Evolutionary conservation across 2,797 vertebrate species (phyloP).

Genomic region (Masticophis lateralis): DNA sequence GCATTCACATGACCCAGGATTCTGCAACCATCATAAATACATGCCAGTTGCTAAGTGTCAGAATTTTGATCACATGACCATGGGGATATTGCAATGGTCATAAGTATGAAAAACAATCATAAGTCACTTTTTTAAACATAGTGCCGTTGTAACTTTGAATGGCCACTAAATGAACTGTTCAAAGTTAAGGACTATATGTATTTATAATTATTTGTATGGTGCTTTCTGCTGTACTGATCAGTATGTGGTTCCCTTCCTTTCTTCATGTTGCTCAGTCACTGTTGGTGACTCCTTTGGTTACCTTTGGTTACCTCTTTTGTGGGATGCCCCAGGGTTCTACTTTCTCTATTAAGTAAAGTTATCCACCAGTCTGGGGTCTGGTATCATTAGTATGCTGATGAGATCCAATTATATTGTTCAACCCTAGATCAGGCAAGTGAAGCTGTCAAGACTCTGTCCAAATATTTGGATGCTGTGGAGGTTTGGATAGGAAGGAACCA

Average conservation of each 20-base stretch:
- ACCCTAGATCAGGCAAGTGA: not conserved
- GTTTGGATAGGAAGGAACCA: not conserved
- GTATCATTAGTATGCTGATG: not conserved
- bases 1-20: not conserved
- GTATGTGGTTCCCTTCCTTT: not conserved
- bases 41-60: not conserved
- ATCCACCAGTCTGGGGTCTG: not conserved
- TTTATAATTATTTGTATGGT: not conserved
- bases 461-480: not conserved
- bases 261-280: not conserved
- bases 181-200: not conserved
- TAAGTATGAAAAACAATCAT: not conserved
- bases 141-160: not conserved
- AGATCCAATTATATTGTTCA: not conserved
- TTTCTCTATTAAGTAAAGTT: not conserved
- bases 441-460: not conserved
- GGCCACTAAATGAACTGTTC: not conserved
- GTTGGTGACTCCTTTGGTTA: not conserved
- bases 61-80: not conserved
- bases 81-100: not conserved
- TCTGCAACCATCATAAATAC: not conserved
- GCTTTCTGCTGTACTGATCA: not conserved
- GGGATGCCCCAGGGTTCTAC: not conserved
- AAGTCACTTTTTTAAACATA: not conserved
- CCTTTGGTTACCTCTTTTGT: not conserved